phyloP scores from a whole-genome alignment of 2,888 invertebrate species.

The Fragum sueziense region DNA sequence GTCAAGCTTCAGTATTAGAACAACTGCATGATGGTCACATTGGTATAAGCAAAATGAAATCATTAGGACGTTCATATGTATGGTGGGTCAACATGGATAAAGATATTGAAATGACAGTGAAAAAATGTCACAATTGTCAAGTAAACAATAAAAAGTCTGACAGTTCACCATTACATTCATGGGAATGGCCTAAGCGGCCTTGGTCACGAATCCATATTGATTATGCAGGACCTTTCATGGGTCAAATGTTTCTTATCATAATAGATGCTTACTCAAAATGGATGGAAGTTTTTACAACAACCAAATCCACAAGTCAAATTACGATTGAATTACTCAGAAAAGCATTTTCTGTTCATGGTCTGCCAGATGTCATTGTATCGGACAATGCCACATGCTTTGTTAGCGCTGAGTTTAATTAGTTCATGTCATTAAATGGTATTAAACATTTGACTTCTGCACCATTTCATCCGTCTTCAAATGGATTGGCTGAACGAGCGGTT shows the following conservation, averaged over 20 bases:
- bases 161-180: conserved; percentile 61
- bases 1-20: not conserved
- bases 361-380: conserved; percentile 56
- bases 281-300: conserved; percentile 35
- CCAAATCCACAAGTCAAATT: conserved; percentile 31
- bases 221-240: conserved; percentile 58
- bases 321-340: conserved; percentile 48
- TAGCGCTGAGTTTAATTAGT: conserved; percentile 54
- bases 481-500: conserved; percentile 16
- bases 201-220: conserved; percentile 66
- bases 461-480: conserved; percentile 59
- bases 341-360: conserved; percentile 48
- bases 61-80: conserved; percentile 53
- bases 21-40: conserved; percentile 51
- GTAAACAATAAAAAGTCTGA: conserved; percentile 46
- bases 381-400: conserved; percentile 65
- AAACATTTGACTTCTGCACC: conserved; percentile 42
- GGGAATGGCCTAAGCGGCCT: conserved; percentile 50
- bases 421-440: conserved; percentile 52
- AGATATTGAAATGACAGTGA: conserved; percentile 42
- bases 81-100: conserved; percentile 64
- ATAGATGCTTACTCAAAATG: conserved; percentile 60
- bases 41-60: conserved; percentile 62
- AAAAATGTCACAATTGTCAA: conserved; percentile 53
- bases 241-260: conserved; percentile 53